These are phyloP conservation scores for Ditylenchus dipsaci DNA, from an alignment of 1,140 invertebrate species.

Conservation along the genomic window DNA sequence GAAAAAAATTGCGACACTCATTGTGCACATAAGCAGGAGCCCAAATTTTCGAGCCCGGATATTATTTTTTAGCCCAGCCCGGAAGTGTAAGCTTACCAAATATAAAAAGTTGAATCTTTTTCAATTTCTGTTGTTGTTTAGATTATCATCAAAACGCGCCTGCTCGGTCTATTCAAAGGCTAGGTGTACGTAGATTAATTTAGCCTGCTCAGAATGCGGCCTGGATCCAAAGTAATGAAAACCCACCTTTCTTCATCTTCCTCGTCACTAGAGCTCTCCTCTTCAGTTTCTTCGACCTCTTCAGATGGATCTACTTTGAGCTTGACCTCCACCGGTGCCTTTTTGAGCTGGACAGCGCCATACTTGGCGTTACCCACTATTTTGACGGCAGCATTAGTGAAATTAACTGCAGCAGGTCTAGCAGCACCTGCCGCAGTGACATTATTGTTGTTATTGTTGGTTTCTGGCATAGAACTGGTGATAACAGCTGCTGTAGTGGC, in stretches of 20 bases:
- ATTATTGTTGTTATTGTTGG: conserved; percentile 23
- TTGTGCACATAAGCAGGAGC: no score
- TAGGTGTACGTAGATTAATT: no score
- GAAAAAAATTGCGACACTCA: no score
- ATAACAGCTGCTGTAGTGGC: conserved; percentile 12
- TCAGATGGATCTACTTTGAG: neutral
- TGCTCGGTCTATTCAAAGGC: no score
- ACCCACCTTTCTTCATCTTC: conserved; percentile 46
- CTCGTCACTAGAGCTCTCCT: conserved; percentile 27
- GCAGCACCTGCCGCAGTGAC: neutral
- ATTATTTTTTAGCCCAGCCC: no score
- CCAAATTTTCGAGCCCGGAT: no score
- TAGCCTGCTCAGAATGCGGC: no score
- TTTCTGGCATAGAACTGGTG: neutral
- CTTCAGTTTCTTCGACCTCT: conserved; percentile 3
- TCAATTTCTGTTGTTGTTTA: no score
- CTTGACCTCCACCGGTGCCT: neutral
- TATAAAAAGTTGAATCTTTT: no score
- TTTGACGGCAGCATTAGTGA: neutral
- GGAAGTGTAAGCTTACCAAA: no score
- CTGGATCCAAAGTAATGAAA: no score
- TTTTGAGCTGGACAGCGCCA: conserved; percentile 16
- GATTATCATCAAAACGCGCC: no score
- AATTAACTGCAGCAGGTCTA: conserved; percentile 7
- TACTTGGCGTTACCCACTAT: conserved; percentile 20